These are phyloP conservation scores for Zygogramma bicolorata DNA, from an alignment of 2,888 invertebrate genomes.

Conservation along the genomic window DNA sequence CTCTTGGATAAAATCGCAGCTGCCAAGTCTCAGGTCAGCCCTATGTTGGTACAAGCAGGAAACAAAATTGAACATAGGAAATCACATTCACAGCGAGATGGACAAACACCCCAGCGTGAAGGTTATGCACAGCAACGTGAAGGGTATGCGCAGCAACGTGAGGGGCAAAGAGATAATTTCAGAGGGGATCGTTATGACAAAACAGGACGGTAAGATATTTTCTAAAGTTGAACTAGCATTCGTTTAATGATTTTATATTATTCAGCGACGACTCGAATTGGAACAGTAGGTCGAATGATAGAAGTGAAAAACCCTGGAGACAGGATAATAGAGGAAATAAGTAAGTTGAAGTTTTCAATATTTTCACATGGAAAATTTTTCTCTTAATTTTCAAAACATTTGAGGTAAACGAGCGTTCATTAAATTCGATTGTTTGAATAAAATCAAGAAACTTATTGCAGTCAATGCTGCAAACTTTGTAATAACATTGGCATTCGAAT, in stretches of 20 bases:
- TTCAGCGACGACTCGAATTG: conserved; percentile 35
- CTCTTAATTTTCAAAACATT: neutral
- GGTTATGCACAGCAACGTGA: neutral
- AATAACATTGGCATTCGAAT: too few species aligned
- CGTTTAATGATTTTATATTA: neutral
- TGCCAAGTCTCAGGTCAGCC: conserved; percentile 60
- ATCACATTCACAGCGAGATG: conserved; percentile 30
- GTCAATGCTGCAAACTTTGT: too few species aligned
- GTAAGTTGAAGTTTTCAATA: conserved; percentile 37
- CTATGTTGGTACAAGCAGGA: conserved; percentile 61
- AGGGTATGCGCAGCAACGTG: too few species aligned
- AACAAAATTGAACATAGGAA: conserved; percentile 60
- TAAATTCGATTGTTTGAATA: too few species aligned
- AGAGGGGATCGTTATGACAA: conserved; percentile 36
- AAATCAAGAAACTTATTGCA: too few species aligned
- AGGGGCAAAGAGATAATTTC: conserved; percentile 18
- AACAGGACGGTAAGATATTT: conserved; percentile 41
- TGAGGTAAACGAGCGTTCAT: too few species aligned
- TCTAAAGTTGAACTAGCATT: neutral
- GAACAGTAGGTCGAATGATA: conserved; percentile 27
- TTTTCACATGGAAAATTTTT: too few species aligned
- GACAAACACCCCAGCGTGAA: neutral
- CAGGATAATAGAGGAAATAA: conserved; percentile 47
- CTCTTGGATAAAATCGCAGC: conserved; percentile 62
- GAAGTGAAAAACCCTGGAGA: conserved; percentile 49